Evolutionary conservation across 1,140 invertebrate genomes (phyloP).

Genomic region (Ceratosolen solmsi): DNA sequence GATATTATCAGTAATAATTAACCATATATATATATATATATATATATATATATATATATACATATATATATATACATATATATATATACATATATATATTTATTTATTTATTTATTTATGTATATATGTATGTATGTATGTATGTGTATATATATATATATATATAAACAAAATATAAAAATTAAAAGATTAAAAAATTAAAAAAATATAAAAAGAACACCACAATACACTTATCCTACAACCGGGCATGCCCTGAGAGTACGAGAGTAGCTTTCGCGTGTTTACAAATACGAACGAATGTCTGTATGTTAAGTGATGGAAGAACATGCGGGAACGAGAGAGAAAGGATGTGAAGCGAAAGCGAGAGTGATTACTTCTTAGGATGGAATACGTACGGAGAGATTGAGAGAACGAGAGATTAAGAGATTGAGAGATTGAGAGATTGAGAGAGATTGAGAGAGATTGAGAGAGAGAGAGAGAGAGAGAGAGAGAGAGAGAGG

Average conservation of each 20-base stretch:
- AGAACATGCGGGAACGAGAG: constrained; percentile 41
- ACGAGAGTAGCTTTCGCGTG: constrained; percentile 70
- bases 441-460: constrained; percentile 44
- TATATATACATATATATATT: no score
- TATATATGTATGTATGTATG: neutral
- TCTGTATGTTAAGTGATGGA: constrained; percentile 13
- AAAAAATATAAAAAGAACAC: constrained; percentile 14
- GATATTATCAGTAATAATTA: no score
- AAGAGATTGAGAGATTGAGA: constrained; percentile 18
- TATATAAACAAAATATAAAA: neutral
- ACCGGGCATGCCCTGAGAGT: constrained; percentile 74
- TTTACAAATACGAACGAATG: constrained; percentile 52
- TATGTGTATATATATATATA: neutral
- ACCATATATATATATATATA: no score
- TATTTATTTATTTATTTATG: no score
- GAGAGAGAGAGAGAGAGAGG: constrained; percentile 41
- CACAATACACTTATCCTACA: constrained; percentile 70
- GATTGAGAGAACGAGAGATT: constrained; percentile 41
- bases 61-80: no score
- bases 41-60: no score
- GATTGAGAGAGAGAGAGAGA: constrained; percentile 36
- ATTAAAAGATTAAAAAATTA: no score
- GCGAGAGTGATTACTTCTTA: constrained; percentile 22
- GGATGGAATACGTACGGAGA: no score
- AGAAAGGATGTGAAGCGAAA: constrained; percentile 49